phyloP scores from a whole-genome alignment of 2,888 invertebrate genomes.

The Ophion ellenae region DNA sequence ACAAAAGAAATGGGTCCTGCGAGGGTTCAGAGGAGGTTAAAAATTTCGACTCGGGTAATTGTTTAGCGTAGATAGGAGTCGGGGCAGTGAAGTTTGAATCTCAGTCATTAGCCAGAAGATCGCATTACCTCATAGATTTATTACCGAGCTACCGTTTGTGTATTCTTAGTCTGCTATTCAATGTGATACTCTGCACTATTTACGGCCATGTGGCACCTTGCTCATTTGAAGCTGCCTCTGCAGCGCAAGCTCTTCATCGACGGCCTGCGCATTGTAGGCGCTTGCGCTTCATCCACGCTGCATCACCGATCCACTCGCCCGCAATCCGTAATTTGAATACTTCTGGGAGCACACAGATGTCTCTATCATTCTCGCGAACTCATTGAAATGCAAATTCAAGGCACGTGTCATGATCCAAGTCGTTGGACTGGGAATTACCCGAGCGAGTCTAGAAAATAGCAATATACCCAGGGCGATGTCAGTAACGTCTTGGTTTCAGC shows the following conservation, averaged over 20 bases:
- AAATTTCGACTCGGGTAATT: no score
- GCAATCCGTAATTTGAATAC: background rate
- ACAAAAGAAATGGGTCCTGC: no score
- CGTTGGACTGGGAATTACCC: background rate
- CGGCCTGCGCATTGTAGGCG: background rate
- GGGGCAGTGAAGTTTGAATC: conserved; percentile 15
- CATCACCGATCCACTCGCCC: conserved; percentile 1
- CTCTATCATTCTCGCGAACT: conserved; percentile 6
- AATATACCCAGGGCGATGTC: background rate
- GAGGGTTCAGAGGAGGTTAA: no score
- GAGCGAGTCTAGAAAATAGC: background rate
- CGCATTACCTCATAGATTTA: conserved; percentile 10
- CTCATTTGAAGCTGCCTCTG: background rate
- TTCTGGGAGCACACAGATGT: conserved; percentile 16
- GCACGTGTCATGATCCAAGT: background rate
- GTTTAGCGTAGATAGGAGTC: conserved; percentile 13
- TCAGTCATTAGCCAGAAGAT: conserved; percentile 8
- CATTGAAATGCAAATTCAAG: background rate
- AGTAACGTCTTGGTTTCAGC: background rate
- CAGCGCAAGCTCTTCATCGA: conserved; percentile 28
- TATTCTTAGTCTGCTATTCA: background rate
- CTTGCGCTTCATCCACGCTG: conserved; percentile 23
- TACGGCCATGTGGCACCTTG: conserved; percentile 5
- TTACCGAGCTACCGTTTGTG: conserved; percentile 3
- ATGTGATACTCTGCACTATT: conserved; percentile 21